These are phyloP conservation scores for Dunckerocampus dactyliophorus DNA, from an alignment of 2,113 vertebrate genomes.

Conservation along the genomic window DNA sequence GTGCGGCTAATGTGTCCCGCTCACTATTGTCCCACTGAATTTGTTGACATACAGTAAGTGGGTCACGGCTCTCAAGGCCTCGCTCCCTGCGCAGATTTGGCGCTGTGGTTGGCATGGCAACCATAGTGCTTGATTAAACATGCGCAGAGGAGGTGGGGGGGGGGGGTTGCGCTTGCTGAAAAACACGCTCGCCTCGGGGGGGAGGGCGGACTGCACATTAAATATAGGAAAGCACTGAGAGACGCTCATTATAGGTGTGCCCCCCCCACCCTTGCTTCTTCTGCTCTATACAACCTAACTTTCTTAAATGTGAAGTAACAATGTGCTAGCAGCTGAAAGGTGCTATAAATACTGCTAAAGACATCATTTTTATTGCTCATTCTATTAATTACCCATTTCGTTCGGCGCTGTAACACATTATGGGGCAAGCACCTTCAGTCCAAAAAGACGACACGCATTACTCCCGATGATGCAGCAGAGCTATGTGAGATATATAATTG, in stretches of 20 bases:
- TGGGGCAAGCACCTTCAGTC: no score
- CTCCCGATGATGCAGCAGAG: no score
- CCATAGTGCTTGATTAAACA: slow-evolving; percentile 88
- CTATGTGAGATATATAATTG: no score
- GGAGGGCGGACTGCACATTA: slow-evolving; percentile 44
- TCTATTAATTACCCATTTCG: no score
- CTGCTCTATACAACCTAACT: no score
- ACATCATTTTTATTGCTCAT: no score
- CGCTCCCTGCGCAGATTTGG: slow-evolving; percentile 77
- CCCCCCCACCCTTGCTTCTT: no score
- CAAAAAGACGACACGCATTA: no score
- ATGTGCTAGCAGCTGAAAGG: no score
- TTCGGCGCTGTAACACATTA: no score
- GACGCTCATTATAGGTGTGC: not conserved
- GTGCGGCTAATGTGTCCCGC: slow-evolving; percentile 72
- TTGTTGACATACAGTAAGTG: slow-evolving; percentile 95
- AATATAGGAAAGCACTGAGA: slow-evolving; percentile 52
- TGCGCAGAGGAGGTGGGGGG: slow-evolving; percentile 72
- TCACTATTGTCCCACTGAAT: slow-evolving; percentile 85
- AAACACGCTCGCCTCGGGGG: slow-evolving; percentile 60
- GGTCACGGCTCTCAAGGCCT: slow-evolving; percentile 90
- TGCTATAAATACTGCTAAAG: no score
- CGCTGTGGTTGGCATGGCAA: slow-evolving; percentile 88
- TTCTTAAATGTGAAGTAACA: no score
- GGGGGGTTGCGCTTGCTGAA: slow-evolving; percentile 52